Percentiles rank a stretch among this genome's conserved stretches.
These are phyloP conservation scores for Grapholita molesta DNA, from an alignment of 1,140 invertebrate genomes.

Conservation along the genomic window DNA sequence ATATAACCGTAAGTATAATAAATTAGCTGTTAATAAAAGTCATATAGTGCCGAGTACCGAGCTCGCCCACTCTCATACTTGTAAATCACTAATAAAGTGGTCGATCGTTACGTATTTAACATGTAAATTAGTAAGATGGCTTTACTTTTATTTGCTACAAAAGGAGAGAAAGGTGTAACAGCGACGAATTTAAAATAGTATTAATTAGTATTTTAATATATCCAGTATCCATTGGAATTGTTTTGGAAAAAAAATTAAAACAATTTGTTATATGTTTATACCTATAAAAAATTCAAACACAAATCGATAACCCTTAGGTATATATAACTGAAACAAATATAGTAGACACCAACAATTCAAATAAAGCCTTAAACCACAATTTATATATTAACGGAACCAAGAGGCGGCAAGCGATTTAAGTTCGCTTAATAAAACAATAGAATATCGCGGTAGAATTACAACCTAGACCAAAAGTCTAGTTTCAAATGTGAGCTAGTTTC, in stretches of 20 bases:
- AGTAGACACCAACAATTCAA: not conserved
- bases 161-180: conserved; percentile 3
- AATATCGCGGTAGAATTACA: not conserved
- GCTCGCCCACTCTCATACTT: not conserved
- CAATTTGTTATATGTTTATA: no score
- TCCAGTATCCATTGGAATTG: no score
- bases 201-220: no score
- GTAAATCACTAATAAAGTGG: not conserved
- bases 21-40: not conserved
- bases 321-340: not conserved
- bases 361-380: not conserved
- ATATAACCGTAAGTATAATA: no score
- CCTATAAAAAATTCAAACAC: no score
- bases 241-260: no score
- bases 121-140: conserved; percentile 3
- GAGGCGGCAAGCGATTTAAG: not conserved
- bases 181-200: no score
- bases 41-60: not conserved
- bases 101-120: conserved; percentile 8
- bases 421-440: not conserved
- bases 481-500: not conserved
- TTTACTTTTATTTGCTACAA: not conserved
- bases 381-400: conserved; percentile 6
- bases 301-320: no score
- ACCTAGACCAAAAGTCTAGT: not conserved